A percentile compares a stretch with the other conserved stretches of the same genome.
These are phyloP conservation scores for Alviniconcha marisindica DNA, from an alignment of 1,140 invertebrate species.

Conservation along the genomic window DNA sequence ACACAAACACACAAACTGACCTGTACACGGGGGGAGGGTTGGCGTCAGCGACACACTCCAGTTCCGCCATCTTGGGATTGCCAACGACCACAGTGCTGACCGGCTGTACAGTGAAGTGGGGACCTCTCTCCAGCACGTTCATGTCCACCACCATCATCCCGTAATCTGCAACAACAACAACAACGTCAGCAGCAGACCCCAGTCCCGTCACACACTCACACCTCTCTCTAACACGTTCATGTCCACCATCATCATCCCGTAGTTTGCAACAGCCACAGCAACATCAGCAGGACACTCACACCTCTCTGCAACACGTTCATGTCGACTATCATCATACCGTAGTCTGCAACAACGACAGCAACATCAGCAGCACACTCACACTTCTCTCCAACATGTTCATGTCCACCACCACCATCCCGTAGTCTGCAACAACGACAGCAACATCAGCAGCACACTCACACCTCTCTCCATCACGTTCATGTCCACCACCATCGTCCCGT, in stretches of 20 bases:
- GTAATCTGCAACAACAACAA: constrained; percentile 48
- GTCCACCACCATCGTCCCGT: not conserved
- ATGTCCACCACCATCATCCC: constrained; percentile 36
- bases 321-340: not conserved
- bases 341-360: not conserved
- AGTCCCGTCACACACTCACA: too few relatives aligned
- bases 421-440: too few relatives aligned
- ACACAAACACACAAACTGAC: constrained; percentile 35
- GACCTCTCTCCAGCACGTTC: constrained; percentile 41
- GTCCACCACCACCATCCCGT: too few relatives aligned
- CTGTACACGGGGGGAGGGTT: constrained; percentile 93
- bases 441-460: too few relatives aligned
- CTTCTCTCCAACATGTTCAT: too few relatives aligned
- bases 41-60: constrained; percentile 88
- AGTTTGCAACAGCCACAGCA: not conserved
- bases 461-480: not conserved
- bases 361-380: too few relatives aligned
- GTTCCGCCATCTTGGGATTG: constrained; percentile 35
- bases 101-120: constrained; percentile 55
- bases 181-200: too few relatives aligned
- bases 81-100: constrained; percentile 54
- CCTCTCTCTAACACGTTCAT: constrained; percentile 25
- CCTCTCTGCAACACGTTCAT: not conserved
- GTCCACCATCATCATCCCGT: not conserved
- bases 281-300: too few relatives aligned